Conservation (phyloP, 2,888 invertebrate genomes). For the Gandaritis pyraliata region DNA sequence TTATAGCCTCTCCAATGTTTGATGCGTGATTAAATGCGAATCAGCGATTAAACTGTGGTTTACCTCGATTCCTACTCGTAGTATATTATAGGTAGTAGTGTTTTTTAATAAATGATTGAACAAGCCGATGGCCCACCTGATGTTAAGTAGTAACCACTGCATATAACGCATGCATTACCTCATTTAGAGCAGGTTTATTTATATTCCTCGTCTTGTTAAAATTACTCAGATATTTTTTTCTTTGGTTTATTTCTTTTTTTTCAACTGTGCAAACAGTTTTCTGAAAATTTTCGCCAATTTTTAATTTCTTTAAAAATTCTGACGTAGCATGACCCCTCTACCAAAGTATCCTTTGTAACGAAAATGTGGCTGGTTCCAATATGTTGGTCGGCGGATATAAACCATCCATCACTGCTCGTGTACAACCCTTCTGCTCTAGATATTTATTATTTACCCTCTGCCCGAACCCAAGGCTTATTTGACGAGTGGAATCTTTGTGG, state of each 20-base stretch:
- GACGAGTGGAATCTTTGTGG: constrained; percentile 39
- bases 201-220: too few relatives aligned
- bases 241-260: too few relatives aligned
- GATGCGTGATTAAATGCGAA: constrained; percentile 44
- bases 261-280: too few relatives aligned
- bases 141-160: too few relatives aligned
- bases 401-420: constrained; percentile 55
- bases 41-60: constrained; percentile 35
- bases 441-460: constrained; percentile 66
- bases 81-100: too few relatives aligned
- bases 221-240: too few relatives aligned
- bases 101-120: too few relatives aligned
- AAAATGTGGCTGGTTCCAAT: constrained; percentile 50
- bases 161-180: too few relatives aligned
- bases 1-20: constrained; percentile 37
- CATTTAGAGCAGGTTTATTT: too few relatives aligned
- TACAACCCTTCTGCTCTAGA: constrained; percentile 49
- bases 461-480: constrained; percentile 46
- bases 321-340: not conserved
- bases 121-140: too few relatives aligned
- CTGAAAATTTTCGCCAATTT: too few relatives aligned
- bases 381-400: constrained; percentile 48
- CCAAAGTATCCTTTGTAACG: constrained; percentile 35
- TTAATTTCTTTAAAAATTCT: too few relatives aligned
- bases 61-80: not conserved